Evolutionary conservation across 1,140 invertebrate species (phyloP).

Genomic region (Himalopsyche phryganea): DNA sequence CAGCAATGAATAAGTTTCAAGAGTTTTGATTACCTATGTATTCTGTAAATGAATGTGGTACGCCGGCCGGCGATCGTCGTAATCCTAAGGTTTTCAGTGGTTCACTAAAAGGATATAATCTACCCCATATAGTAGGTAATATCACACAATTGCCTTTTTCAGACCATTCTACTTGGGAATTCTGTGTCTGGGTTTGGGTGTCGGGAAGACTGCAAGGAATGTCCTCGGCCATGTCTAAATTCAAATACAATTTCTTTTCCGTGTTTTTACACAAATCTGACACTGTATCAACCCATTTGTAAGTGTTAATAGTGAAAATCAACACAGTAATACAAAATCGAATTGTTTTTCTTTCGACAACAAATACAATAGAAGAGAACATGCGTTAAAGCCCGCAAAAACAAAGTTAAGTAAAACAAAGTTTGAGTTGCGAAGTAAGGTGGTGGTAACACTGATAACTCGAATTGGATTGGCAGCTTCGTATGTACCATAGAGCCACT

Average conservation of each 20-base stretch:
- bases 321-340: too few species aligned
- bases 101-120: slow-evolving; percentile 43
- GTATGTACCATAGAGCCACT: too few species aligned
- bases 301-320: not conserved
- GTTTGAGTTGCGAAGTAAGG: too few species aligned
- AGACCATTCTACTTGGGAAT: slow-evolving; percentile 49
- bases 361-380: too few species aligned
- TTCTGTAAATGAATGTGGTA: slow-evolving; percentile 35
- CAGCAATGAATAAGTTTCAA: too few species aligned
- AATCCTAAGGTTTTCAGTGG: slow-evolving; percentile 35
- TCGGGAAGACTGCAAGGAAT: slow-evolving; percentile 37
- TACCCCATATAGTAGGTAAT: slow-evolving; percentile 46
- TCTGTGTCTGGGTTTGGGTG: slow-evolving; percentile 50
- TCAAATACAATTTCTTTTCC: not conserved
- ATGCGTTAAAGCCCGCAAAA: not conserved
- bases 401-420: not conserved
- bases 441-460: too few species aligned
- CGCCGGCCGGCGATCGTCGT: slow-evolving; percentile 35
- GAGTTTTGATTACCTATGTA: slow-evolving; percentile 41
- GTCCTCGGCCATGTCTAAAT: slow-evolving; percentile 38
- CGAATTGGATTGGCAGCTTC: too few species aligned
- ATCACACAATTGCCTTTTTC: slow-evolving; percentile 41
- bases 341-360: too few species aligned
- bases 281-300: slow-evolving; percentile 11
- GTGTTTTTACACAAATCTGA: not conserved